Evolutionary conservation across 92 coral and sea anemone species (phyloP).

Genomic region (Epizoanthus ramosus): DNA sequence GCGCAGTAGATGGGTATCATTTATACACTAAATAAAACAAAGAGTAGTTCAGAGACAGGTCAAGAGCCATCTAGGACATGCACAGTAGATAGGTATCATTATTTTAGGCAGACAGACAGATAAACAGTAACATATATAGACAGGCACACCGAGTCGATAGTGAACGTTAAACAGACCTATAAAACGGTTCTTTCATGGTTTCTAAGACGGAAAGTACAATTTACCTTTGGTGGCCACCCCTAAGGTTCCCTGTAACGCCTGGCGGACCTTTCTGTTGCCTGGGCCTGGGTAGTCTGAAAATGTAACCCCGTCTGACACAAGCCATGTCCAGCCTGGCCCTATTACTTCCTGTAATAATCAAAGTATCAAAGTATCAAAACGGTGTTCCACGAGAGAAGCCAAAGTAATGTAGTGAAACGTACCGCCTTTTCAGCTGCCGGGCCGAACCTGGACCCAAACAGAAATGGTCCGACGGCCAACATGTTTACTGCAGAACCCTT

Average conservation of each 20-base stretch:
- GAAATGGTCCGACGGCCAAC: constrained; percentile 34
- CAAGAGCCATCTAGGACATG: too few species aligned
- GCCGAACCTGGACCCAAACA: constrained; percentile 35
- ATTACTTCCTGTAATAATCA: constrained; percentile 11
- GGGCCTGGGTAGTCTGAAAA: constrained; percentile 31
- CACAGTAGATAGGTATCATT: too few species aligned
- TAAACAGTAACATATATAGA: too few species aligned
- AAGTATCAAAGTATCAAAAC: not conserved
- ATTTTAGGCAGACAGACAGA: too few species aligned
- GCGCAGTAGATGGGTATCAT: not conserved
- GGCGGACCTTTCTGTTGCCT: constrained; percentile 10
- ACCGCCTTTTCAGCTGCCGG: constrained; percentile 38
- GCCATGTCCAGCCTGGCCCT: constrained; percentile 43
- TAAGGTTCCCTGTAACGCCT: constrained; percentile 25
- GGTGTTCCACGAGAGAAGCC: not conserved
- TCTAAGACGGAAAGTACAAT: too few species aligned
- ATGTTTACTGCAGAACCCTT: constrained; percentile 30
- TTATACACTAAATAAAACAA: not conserved
- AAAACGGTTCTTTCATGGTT: too few species aligned
- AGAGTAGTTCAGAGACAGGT: too few species aligned
- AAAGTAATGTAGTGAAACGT: not conserved
- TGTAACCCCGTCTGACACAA: constrained; percentile 38
- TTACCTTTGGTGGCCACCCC: constrained; percentile 39
- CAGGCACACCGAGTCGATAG: too few species aligned
- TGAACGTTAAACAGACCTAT: too few species aligned